phyloP scores from a whole-genome alignment of 2,113 vertebrate genomes.

The Trichomycterus rosablanca region DNA sequence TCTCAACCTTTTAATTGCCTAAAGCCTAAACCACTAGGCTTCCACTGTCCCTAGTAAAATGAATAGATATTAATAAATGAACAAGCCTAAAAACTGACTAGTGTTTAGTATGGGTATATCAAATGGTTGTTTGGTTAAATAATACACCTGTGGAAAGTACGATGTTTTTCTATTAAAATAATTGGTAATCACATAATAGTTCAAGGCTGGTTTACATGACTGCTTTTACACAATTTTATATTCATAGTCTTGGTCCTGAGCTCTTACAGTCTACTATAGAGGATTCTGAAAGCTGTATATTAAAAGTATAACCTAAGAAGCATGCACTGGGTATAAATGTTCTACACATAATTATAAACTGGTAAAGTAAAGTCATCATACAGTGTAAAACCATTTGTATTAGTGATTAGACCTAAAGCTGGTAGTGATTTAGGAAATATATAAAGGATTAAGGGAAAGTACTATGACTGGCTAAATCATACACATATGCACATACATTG shows the following conservation, averaged over 20 bases:
- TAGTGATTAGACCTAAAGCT: no score
- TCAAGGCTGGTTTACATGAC: not conserved
- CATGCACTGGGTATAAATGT: no score
- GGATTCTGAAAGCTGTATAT: slow-evolving; percentile 48
- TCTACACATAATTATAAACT: no score
- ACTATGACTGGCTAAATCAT: slow-evolving; percentile 54
- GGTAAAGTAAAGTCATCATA: no score
- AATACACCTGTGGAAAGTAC: slow-evolving; percentile 67
- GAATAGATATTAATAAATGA: no score
- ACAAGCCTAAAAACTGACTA: slow-evolving; percentile 56
- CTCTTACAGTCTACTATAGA: slow-evolving; percentile 59
- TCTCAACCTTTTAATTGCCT: no score
- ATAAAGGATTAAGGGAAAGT: slow-evolving; percentile 55
- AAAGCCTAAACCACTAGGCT: no score
- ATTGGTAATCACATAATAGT: slow-evolving; percentile 54
- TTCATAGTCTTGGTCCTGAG: slow-evolving; percentile 61
- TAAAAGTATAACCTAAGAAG: no score
- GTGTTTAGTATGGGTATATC: slow-evolving; percentile 56
- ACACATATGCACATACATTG: slow-evolving; percentile 13
- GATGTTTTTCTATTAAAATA: slow-evolving; percentile 64
- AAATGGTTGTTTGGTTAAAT: slow-evolving; percentile 60
- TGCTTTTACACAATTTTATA: slow-evolving; percentile 27
- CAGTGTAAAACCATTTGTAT: no score
- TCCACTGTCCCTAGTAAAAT: no score
- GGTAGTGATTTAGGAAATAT: slow-evolving; percentile 51